Evolutionary conservation across 2,113 vertebrate genomes (phyloP).

Genomic region (Hemicordylus capensis): DNA sequence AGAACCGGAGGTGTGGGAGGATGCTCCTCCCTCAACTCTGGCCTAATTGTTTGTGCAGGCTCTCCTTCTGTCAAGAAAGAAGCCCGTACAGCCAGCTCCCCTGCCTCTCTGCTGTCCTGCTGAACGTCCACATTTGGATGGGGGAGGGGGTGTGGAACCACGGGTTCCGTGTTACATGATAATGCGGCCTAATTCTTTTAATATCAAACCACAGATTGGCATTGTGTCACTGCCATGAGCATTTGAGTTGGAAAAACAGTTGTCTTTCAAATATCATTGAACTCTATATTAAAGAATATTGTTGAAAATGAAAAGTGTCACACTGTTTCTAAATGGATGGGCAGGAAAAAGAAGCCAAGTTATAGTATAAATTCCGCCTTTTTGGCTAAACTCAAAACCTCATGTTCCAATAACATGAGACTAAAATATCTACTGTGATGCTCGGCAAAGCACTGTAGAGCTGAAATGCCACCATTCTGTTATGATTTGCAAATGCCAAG

Average conservation of each 20-base stretch:
- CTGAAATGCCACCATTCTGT: conserved; percentile 52
- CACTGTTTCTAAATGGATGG: neutral
- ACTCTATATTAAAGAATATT: neutral
- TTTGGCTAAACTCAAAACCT: conserved; percentile 13
- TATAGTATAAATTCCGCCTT: neutral
- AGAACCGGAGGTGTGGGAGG: no score
- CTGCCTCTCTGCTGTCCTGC: no score
- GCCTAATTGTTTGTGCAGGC: no score
- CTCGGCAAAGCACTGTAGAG: conserved; percentile 4
- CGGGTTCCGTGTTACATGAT: no score
- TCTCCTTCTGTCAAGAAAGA: no score
- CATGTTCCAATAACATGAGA: neutral
- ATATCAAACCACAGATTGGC: no score
- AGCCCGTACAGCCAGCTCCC: no score
- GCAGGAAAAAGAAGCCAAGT: neutral
- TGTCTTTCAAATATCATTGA: neutral
- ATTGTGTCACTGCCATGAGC: neutral
- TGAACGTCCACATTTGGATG: no score
- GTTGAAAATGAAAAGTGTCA: neutral
- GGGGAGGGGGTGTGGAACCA: no score
- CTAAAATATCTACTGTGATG: conserved; percentile 12
- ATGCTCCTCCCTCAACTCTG: no score
- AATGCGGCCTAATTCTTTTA: no score
- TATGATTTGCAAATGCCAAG: conserved; percentile 51
- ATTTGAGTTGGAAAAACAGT: neutral